phyloP scores from a whole-genome alignment of 2,113 vertebrate genomes.

The Nycticryphes semicollaris region DNA sequence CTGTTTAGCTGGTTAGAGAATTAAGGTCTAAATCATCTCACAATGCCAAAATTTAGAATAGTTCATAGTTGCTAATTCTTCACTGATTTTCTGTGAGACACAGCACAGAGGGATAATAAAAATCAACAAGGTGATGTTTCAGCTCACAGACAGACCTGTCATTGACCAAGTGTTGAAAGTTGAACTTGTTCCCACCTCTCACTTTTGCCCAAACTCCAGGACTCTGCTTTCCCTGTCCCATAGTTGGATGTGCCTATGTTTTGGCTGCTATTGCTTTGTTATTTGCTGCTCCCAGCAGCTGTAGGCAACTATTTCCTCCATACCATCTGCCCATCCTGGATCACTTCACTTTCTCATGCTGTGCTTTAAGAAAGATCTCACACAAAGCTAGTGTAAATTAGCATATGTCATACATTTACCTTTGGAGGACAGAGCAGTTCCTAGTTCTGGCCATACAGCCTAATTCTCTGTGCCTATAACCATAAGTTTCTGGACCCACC shows the following conservation, averaged over 20 bases:
- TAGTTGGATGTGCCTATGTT: neutral
- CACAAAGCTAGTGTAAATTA: neutral
- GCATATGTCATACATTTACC: neutral
- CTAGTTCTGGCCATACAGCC: neutral
- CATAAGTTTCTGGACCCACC: neutral
- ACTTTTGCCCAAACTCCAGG: neutral
- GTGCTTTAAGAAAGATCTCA: neutral
- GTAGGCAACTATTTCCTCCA: neutral
- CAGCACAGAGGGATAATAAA: neutral
- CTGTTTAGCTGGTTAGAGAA: neutral
- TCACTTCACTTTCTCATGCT: neutral
- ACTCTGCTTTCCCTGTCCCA: neutral
- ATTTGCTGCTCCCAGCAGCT: conserved; percentile 46
- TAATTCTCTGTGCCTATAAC: fast-evolving
- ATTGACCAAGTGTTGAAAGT: neutral
- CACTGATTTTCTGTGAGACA: fast-evolving
- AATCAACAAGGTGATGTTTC: neutral
- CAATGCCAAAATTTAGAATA: neutral
- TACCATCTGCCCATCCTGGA: conserved; percentile 49
- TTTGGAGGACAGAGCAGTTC: neutral
- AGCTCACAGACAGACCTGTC: neutral
- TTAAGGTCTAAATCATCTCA: neutral
- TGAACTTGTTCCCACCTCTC: neutral
- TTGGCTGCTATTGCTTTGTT: conserved; percentile 17
- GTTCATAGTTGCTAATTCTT: neutral